phyloP scores from a whole-genome alignment of 2,888 invertebrate genomes.

The Cetonia aurata region DNA sequence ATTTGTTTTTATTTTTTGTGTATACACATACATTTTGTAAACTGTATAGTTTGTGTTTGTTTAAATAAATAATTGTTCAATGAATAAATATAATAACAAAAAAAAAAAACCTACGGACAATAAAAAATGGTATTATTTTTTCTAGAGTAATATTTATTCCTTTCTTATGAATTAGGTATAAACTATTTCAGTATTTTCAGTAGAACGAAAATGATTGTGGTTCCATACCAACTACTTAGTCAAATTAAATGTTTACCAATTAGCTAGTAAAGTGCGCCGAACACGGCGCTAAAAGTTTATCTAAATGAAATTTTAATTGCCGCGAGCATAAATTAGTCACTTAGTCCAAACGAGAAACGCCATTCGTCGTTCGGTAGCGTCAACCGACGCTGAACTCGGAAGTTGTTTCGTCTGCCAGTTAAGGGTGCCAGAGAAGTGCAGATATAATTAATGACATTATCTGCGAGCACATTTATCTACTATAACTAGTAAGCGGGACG shows the following conservation, averaged over 20 bases:
- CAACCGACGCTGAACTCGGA: neutral
- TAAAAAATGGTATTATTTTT: too few relatives aligned
- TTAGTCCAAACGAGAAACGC: slow-evolving; percentile 30
- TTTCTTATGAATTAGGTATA: too few relatives aligned
- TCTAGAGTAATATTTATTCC: too few relatives aligned
- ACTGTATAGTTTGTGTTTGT: too few relatives aligned
- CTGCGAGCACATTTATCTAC: slow-evolving; percentile 17
- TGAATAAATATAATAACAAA: too few relatives aligned
- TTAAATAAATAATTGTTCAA: too few relatives aligned
- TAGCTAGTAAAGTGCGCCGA: slow-evolving; percentile 2
- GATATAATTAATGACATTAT: slow-evolving; percentile 30
- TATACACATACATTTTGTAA: too few relatives aligned
- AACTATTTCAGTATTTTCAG: too few relatives aligned
- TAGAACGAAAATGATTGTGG: neutral
- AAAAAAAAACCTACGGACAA: too few relatives aligned
- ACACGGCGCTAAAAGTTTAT: slow-evolving; percentile 41
- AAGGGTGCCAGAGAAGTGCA: slow-evolving; percentile 2
- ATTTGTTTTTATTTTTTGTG: too few relatives aligned
- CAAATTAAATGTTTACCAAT: slow-evolving; percentile 33
- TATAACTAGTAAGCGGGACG: neutral
- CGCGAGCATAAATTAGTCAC: slow-evolving; percentile 43
- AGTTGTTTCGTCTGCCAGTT: slow-evolving; percentile 20
- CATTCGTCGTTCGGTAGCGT: slow-evolving; percentile 13
- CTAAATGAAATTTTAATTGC: slow-evolving; percentile 47
- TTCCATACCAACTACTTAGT: neutral